Evolutionary conservation across 64 coral and sea anemone species (phyloP).

Genomic region (Montipora capricornis): DNA sequence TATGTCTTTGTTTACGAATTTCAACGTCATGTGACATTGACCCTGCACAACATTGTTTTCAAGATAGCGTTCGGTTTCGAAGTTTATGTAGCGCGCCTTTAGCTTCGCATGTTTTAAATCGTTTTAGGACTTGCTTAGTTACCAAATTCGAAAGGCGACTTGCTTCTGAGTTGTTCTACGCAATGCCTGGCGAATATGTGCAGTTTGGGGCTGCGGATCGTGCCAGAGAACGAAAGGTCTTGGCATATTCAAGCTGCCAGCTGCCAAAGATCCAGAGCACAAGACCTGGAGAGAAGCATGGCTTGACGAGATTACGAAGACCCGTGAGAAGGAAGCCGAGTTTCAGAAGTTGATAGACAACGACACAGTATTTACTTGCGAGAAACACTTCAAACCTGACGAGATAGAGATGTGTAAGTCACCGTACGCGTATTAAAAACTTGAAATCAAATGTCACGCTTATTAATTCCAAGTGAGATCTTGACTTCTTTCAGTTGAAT

Average conservation of each 20-base stretch:
- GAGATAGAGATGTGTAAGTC: slow-evolving; percentile 52
- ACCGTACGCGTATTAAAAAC: neutral
- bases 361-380: slow-evolving; percentile 43
- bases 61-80: slow-evolving; percentile 11
- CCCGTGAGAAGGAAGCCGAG: slow-evolving; percentile 5
- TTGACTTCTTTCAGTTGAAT: slow-evolving; percentile 11
- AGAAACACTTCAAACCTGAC: slow-evolving; percentile 47
- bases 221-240: slow-evolving; percentile 50
- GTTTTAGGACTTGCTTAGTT: neutral
- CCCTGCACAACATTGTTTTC: neutral
- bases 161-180: neutral
- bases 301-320: slow-evolving; percentile 36
- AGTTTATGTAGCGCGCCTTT: neutral
- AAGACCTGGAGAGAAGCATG: slow-evolving; percentile 32
- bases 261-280: neutral
- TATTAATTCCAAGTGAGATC: slow-evolving; percentile 1
- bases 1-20: no score
- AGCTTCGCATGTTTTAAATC: slow-evolving; percentile 18
- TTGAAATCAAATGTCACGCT: neutral
- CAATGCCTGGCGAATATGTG: slow-evolving; percentile 5
- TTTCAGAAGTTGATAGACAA: slow-evolving; percentile 28
- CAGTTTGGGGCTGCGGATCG: slow-evolving; percentile 42
- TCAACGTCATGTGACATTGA: no score
- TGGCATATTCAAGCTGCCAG: slow-evolving; percentile 47
- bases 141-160: neutral